Evolutionary conservation across 2,797 vertebrate species (phyloP), one percentile per base, ranked within the genome.

Genomic region (Siniperca undulata): DNA sequence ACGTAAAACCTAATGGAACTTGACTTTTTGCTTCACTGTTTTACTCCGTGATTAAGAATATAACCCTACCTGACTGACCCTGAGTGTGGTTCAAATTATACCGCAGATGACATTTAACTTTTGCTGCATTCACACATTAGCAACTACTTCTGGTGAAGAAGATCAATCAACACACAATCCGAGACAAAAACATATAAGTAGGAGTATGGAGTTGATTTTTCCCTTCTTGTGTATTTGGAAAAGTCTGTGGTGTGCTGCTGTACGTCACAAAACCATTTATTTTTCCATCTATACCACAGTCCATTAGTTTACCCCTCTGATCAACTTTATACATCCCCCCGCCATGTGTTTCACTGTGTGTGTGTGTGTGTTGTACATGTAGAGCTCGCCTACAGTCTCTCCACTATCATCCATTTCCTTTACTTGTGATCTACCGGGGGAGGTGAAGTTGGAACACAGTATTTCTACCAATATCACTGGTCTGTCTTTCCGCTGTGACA

Each of bases 401-500:
- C 71, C 74, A 65, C 65, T 61, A 75, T 86, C 65, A 74, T 86
- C 86, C 84, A 83, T 85, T 88, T 88, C 74, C 70, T 82, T 38
- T 79, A 50, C 70, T 77, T 84, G 75, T 81, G 53, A 85, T 78
- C 58, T 74, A 13, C n/a, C 0, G 89, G 74, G 79, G 87, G 82
- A 78, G 86, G 84, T 82, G 36, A 82, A 52, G 74, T 24, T 90
- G 88, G 87, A 92, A 87, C 86, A 76, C 7, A 40, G 1, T 5
- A 3, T 64, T n/a, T 78, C 30, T 72, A 67, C 24, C 58, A 73
- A 66, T 74, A 46, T 81, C 66, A 61, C 6, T 38, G 80, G 84
- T 80, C 76, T 89, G 40, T 90, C n/a, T 93, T 94, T 93, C 93
- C 92, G 17, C 78, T 93, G 73, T 88, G 88, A 90, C 91, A 91